Base-by-base conservation (phyloP, 2,888 invertebrate species). In the Elmis aenea region DNA sequence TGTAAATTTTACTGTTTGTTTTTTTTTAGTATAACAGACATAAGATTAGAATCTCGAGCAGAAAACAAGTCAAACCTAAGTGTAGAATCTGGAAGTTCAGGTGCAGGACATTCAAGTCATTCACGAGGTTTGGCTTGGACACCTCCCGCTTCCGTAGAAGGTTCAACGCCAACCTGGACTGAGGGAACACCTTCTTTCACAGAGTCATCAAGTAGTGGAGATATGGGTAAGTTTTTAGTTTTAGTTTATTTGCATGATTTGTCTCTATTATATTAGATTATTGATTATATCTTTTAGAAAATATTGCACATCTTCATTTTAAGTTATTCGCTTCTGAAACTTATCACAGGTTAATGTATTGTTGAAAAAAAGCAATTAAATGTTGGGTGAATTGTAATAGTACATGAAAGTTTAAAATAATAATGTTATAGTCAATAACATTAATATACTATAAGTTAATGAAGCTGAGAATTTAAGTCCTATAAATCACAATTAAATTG, bases 161-260 rank as follows among this genome's bases (percentile, higher is more conserved):
- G 89, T 22, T 87, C 87, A 4, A 95, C 95, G 21, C 94, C 95
- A n/a, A 95, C 95, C 24, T 95, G 94, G 89, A 95, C 95, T 27
- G 95, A 95, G 74, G 95, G 95, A 58, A 95, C 95, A 52, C 95
- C 95, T 42, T 93, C 93, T 66, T 95, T 92, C 72, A 95, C 95
- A 21, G 92, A 94, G 69, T 95, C 94, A 58, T 94, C 94, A 70
- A 91, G 92, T 71, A 89, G 89, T 72, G 83, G 83, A 55, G 89
- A 90, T 70, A 83, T 84, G 74, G 85, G 85, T 82, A 72, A 78
- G 80, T 71, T 35, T 5, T 13, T 18, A 18, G 12, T 13, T 26
- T 12, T 28, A n/a, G n/a, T n/a, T n/a, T n/a, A n/a, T n/a, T 15
- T 22, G 24, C 37, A 31, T 25, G 40, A 21, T 33, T 33, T 42